phyloP scores from a whole-genome alignment of 2,888 invertebrate genomes.

The Lepidochitona cinerea region DNA sequence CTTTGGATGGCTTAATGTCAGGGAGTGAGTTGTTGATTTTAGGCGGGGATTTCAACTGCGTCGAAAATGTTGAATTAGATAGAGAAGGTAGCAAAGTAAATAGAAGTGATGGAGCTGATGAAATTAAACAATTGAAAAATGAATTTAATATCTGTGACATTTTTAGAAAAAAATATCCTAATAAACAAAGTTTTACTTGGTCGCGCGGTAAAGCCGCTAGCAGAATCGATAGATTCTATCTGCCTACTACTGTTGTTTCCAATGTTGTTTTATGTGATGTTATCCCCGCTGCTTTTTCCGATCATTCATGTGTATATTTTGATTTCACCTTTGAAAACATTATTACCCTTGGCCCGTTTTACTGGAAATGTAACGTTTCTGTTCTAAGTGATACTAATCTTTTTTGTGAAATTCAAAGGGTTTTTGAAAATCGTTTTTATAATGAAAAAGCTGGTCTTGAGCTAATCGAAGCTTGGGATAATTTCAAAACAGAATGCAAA shows the following conservation, averaged over 20 bases:
- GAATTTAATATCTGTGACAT: slow-evolving; percentile 18
- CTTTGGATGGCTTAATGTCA: not conserved
- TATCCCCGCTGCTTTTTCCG: not conserved
- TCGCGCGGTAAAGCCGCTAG: not conserved
- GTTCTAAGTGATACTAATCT: not conserved
- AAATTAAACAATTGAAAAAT: slow-evolving; percentile 13
- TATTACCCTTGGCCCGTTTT: not conserved
- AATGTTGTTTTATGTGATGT: not conserved
- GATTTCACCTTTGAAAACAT: not conserved
- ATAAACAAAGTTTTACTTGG: not conserved
- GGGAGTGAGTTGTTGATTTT: slow-evolving; percentile 9
- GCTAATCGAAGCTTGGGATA: not conserved
- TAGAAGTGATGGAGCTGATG: slow-evolving; percentile 9
- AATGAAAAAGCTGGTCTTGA: not conserved
- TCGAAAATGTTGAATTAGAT: slow-evolving; percentile 15
- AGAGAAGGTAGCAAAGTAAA: slow-evolving; percentile 20
- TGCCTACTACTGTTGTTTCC: not conserved
- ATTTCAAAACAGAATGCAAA: not conserved
- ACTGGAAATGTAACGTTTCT: not conserved
- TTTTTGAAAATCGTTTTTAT: not conserved
- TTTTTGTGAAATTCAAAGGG: not conserved
- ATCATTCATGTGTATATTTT: not conserved
- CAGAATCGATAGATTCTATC: not conserved
- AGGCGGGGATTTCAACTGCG: slow-evolving; percentile 27
- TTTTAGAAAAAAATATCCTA: slow-evolving; percentile 15